Percentiles rank a stretch among this genome's conserved stretches.
Evolutionary conservation across 1,140 invertebrate species (phyloP).

Genomic region (Temnothorax nylanderi): DNA sequence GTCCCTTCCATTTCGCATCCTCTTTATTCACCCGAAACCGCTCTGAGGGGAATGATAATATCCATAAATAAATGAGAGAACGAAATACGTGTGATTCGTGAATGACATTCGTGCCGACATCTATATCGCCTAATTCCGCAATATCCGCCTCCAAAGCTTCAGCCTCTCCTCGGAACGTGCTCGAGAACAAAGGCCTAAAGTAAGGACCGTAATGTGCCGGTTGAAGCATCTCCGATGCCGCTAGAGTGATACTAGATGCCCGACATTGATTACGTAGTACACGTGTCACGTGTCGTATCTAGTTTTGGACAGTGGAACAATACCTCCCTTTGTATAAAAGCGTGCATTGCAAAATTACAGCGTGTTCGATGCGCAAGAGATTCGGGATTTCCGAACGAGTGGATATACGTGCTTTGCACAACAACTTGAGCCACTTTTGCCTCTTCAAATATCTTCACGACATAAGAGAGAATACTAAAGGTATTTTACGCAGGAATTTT

Average conservation of each 20-base stretch:
- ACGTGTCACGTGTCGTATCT: conserved; percentile 83
- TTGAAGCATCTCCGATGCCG: conserved; percentile 63
- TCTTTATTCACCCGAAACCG: background rate
- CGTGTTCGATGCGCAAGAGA: conserved; percentile 23
- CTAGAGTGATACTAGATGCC: conserved; percentile 78
- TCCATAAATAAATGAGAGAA: conserved; percentile 21
- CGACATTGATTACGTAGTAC: conserved; percentile 81
- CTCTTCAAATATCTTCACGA: background rate
- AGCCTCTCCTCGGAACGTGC: conserved; percentile 72
- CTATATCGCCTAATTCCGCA: background rate
- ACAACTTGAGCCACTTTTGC: conserved; percentile 32
- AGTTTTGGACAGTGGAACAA: conserved; percentile 69
- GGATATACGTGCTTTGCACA: conserved; percentile 23
- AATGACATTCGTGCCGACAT: background rate
- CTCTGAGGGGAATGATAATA: conserved; percentile 4
- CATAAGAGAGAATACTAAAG: background rate
- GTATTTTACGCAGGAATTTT: background rate
- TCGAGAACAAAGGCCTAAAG: conserved; percentile 75
- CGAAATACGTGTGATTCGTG: conserved; percentile 1
- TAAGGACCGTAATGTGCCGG: conserved; percentile 75
- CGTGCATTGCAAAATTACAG: conserved; percentile 25
- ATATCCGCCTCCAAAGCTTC: background rate
- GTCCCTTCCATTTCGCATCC: background rate
- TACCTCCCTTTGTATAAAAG: conserved; percentile 65
- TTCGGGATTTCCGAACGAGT: background rate